A percentile compares a stretch with the other conserved stretches of the same genome.
These are phyloP conservation scores for Thripadectes ignobilis DNA, from an alignment of 2,797 vertebrate species.

Conservation along the genomic window DNA sequence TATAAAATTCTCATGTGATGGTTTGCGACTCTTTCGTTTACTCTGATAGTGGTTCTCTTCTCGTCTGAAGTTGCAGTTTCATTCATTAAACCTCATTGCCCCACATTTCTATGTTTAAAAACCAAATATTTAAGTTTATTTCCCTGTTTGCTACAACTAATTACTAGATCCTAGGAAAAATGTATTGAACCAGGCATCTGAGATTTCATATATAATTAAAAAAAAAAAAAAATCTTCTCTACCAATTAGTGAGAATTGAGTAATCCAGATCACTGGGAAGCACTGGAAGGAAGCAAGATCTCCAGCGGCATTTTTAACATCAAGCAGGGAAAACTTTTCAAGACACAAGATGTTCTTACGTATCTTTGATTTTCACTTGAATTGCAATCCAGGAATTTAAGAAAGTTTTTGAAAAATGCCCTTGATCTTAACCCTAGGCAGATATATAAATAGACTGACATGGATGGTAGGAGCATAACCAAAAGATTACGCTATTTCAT, in stretches of 20 bases:
- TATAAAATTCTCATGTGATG: slow-evolving; percentile 31
- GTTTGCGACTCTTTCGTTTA: slow-evolving; percentile 7
- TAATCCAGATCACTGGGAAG: slow-evolving; percentile 65
- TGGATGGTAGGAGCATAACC: slow-evolving; percentile 12
- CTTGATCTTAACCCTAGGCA: slow-evolving; percentile 73
- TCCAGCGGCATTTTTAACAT: slow-evolving; percentile 69
- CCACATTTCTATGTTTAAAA: background rate
- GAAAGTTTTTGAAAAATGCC: slow-evolving; percentile 56
- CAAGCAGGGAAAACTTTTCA: slow-evolving; percentile 67
- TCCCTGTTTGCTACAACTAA: slow-evolving; percentile 30
- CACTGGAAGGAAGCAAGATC: slow-evolving; percentile 56
- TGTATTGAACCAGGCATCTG: slow-evolving; percentile 40
- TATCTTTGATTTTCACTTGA: slow-evolving; percentile 75
- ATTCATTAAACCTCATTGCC: background rate
- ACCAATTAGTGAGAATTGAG: slow-evolving; percentile 25
- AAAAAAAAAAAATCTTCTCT: slow-evolving; percentile 31
- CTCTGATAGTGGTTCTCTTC: slow-evolving; percentile 44
- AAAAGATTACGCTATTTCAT: slow-evolving; percentile 54
- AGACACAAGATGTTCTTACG: slow-evolving; percentile 65
- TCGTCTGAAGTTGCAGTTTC: background rate
- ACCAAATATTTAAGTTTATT: slow-evolving; percentile 28
- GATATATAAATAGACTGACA: slow-evolving; percentile 69
- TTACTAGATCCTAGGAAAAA: slow-evolving; percentile 50
- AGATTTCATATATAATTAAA: slow-evolving; percentile 53
- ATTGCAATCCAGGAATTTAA: slow-evolving; percentile 75